Evolutionary conservation across 2,113 vertebrate species (phyloP).

Genomic region (Lepisosteus osseus): DNA sequence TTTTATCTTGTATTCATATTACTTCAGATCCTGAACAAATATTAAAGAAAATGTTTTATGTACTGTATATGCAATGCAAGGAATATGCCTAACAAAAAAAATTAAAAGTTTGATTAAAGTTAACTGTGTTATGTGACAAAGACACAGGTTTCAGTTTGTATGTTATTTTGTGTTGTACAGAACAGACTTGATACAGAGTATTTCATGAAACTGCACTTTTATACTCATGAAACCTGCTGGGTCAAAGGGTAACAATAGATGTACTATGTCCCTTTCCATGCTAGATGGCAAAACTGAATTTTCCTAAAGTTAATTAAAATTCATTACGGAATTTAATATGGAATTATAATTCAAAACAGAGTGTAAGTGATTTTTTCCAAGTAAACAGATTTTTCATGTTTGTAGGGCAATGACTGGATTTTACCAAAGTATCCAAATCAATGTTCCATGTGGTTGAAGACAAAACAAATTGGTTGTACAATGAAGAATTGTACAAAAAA

Average conservation of each 20-base stretch:
- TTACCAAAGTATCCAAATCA: not conserved
- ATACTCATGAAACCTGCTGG: no score
- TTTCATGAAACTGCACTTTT: no score
- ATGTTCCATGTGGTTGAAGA: not conserved
- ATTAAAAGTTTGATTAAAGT: no score
- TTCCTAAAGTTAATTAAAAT: conserved; percentile 35
- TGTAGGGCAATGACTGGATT: not conserved
- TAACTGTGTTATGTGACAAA: no score
- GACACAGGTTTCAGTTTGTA: no score
- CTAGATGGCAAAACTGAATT: conserved; percentile 37
- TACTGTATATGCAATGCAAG: no score
- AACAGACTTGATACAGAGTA: no score
- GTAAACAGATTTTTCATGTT: conserved; percentile 15
- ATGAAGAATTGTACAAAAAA: not conserved
- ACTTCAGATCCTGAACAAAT: no score
- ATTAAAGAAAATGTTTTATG: no score
- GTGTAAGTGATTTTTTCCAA: conserved; percentile 37
- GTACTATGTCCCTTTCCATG: not conserved
- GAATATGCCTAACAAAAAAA: no score
- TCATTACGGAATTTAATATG: conserved; percentile 18
- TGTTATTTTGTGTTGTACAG: no score
- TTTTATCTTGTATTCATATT: no score
- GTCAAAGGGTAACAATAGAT: not conserved
- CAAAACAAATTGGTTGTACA: not conserved
- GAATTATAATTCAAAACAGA: conserved; percentile 43